These are phyloP conservation scores for Carduelis carduelis DNA, from an alignment of 2,797 vertebrate genomes.

Conservation along the genomic window DNA sequence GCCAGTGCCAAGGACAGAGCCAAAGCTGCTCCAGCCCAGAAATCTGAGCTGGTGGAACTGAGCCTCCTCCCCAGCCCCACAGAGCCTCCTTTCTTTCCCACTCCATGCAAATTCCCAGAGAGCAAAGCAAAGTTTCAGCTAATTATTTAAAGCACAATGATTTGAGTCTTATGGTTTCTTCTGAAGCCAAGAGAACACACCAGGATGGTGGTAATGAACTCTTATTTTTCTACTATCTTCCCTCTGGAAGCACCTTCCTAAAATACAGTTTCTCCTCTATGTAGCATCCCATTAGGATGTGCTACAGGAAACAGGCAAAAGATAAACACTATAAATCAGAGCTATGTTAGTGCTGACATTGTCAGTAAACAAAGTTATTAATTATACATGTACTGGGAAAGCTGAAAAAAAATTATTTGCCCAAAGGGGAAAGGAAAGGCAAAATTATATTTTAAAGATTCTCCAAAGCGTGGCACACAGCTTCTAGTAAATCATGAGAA, in stretches of 20 bases:
- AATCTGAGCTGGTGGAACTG: background rate
- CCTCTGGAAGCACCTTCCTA: background rate
- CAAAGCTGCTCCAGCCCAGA: background rate
- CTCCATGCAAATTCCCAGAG: background rate
- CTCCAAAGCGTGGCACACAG: background rate
- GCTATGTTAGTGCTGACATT: background rate
- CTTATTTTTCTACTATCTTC: background rate
- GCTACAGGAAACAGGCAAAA: background rate
- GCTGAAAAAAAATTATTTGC: background rate
- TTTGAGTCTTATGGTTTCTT: background rate
- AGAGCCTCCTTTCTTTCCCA: background rate
- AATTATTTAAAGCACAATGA: background rate
- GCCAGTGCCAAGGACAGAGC: background rate
- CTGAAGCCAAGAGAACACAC: background rate
- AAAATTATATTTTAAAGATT: background rate
- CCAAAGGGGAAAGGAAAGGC: background rate
- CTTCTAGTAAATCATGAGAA: background rate
- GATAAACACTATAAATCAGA: background rate
- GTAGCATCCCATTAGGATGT: background rate
- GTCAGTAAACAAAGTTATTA: constrained; percentile 16
- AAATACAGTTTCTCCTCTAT: background rate
- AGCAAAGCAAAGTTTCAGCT: background rate
- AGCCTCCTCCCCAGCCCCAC: background rate
- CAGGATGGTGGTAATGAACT: background rate
- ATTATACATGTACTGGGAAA: background rate